Base-by-base conservation (phyloP, 2,797 vertebrate genomes). In the Notolabrus celidotus region DNA sequence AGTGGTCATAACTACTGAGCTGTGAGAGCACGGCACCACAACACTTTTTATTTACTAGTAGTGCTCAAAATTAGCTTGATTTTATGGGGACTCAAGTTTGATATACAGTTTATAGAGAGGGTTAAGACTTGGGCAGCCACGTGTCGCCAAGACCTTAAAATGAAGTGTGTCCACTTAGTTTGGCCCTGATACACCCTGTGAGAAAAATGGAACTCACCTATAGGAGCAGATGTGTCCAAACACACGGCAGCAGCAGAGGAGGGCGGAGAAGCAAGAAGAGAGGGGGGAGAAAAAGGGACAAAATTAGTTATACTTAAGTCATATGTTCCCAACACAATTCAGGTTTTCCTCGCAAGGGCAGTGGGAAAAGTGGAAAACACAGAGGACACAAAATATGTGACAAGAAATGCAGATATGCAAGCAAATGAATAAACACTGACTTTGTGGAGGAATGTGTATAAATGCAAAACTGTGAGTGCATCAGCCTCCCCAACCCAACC, bases 141-240 rank as follows among this genome's bases (percentile, higher is more conserved):
- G 42, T 31, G 39, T 54, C 38, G 34, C 34, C n/a, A 31, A 64
- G 36, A 31, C 55, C 51, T 60, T 47, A 25, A 59, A 50, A 79
- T 65, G 36, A 42, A 25, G 9, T 9, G 34, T 52, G 23, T 65
- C 47, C 36, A 14, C 22, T 54, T 65, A 20, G 49, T 47, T 83
- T 33, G 43, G 38, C 42, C 54, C 36, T 54, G 12, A 65, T 50
- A 23, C 45, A 31, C 29, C 67, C 22, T 7, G 22, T 38, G 27
- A 60, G 62, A 83, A 74, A 83, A 68, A 49, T 29, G 50, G 23
- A 71, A 84, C 88, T 91, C 78, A 91, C 88, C 88, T 91, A 34
- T 23, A 63, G 57, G 54, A 75, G 68, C 67, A 75, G 80, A 80
- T 73, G 61, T 70, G 70, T 82, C 74, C 76, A 80, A 66, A 36